phyloP scores from a whole-genome alignment of 2,888 invertebrate species.

The Phasia obesa region DNA sequence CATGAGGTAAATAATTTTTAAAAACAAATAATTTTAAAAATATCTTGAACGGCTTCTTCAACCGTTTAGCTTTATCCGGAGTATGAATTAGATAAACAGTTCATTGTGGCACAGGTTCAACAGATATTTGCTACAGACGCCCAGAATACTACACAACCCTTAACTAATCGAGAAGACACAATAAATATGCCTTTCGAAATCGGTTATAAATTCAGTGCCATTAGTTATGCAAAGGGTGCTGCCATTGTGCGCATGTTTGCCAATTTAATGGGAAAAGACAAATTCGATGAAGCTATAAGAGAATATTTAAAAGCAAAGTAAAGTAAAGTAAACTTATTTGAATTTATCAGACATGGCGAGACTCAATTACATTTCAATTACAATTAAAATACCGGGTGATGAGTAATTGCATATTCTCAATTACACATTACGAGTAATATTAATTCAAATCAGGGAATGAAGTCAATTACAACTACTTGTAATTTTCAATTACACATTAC shows the following conservation, averaged over 20 bases:
- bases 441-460: too few species aligned
- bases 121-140: conserved; percentile 85
- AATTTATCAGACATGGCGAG: too few species aligned
- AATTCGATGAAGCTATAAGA: conserved; percentile 84
- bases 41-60: not conserved
- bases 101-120: conserved; percentile 88
- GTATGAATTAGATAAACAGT: conserved; percentile 87
- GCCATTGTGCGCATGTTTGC: conserved; percentile 87
- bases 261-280: conserved; percentile 84
- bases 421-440: too few species aligned
- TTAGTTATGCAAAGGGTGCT: conserved; percentile 87
- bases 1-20: conserved; percentile 81
- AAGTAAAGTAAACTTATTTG: too few species aligned
- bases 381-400: too few species aligned
- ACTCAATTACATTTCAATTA: too few species aligned
- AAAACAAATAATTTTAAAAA: not conserved
- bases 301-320: conserved; percentile 84
- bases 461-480: too few species aligned
- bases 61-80: conserved; percentile 84
- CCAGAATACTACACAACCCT: conserved; percentile 84
- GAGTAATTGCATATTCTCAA: too few species aligned
- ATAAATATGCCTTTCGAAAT: conserved; percentile 85
- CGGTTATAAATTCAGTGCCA: conserved; percentile 83
- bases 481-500: too few species aligned
- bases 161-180: conserved; percentile 83